phyloP scores from a whole-genome alignment of 2,797 vertebrate species.

The Calcarius lapponicus region DNA sequence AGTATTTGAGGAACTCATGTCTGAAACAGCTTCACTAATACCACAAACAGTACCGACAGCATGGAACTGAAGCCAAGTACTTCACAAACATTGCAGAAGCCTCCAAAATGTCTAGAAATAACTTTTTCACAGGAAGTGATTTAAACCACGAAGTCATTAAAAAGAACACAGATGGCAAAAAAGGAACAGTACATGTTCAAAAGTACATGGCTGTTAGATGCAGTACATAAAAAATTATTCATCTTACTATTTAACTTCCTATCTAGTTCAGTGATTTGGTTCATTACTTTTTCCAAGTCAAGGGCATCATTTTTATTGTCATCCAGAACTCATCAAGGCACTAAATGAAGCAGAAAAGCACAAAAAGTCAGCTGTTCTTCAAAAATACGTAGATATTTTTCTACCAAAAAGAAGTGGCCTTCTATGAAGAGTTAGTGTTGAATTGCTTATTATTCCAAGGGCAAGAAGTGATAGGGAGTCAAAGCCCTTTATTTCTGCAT shows the following conservation, averaged over 20 bases:
- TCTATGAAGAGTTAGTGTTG: background rate
- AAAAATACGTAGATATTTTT: background rate
- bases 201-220: background rate
- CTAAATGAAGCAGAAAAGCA: background rate
- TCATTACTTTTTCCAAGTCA: background rate
- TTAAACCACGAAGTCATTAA: background rate
- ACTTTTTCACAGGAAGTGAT: background rate
- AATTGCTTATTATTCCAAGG: background rate
- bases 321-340: background rate
- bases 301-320: background rate
- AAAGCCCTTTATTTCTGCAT: background rate
- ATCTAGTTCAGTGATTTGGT: background rate
- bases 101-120: background rate
- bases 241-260: background rate
- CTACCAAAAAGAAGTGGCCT: background rate
- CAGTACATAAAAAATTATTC: accelerated
- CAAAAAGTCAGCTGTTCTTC: background rate
- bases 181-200: background rate
- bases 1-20: background rate
- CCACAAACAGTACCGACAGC: background rate
- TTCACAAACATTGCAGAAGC: background rate
- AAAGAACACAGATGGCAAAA: background rate
- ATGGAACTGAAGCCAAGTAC: background rate
- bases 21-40: background rate
- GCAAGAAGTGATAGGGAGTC: background rate